Evolutionary conservation across 2,113 vertebrate species (phyloP).

Genomic region (Elaphurus davidianus): DNA sequence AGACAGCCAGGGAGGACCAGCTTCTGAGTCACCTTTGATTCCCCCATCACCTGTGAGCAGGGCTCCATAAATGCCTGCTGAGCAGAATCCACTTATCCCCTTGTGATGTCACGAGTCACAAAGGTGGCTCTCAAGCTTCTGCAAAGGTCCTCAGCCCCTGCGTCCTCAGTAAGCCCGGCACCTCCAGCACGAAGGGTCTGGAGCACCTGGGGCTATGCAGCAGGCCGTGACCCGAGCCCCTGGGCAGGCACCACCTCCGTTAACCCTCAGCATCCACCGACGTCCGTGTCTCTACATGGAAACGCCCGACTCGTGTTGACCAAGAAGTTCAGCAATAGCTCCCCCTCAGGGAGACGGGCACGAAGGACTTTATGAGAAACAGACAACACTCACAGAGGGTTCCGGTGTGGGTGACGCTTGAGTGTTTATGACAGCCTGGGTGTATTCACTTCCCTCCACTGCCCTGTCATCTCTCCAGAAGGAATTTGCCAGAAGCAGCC

Average conservation of each 20-base stretch:
- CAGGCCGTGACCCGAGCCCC: neutral
- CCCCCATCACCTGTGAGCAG: rapidly evolving
- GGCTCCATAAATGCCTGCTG: neutral
- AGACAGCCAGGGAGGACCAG: too few relatives aligned
- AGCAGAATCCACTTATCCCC: too few relatives aligned
- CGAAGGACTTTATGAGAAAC: rapidly evolving
- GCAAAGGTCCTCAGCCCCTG: rapidly evolving
- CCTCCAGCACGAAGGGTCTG: neutral
- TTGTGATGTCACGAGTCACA: neutral
- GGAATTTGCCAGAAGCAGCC: neutral
- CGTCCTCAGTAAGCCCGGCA: rapidly evolving
- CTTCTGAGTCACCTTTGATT: neutral
- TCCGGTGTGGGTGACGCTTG: rapidly evolving
- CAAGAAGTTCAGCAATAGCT: neutral
- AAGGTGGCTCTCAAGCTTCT: rapidly evolving
- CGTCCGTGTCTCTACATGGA: rapidly evolving
- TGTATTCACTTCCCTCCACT: rapidly evolving
- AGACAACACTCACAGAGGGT: rapidly evolving
- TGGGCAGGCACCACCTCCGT: rapidly evolving
- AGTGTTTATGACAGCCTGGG: rapidly evolving
- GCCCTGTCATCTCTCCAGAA: neutral
- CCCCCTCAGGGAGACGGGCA: rapidly evolving
- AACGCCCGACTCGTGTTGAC: rapidly evolving
- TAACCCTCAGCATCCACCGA: rapidly evolving
- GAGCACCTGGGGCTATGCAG: neutral